Conservation (phyloP, 1,140 invertebrate genomes). For the Drosophila cardini region DNA sequence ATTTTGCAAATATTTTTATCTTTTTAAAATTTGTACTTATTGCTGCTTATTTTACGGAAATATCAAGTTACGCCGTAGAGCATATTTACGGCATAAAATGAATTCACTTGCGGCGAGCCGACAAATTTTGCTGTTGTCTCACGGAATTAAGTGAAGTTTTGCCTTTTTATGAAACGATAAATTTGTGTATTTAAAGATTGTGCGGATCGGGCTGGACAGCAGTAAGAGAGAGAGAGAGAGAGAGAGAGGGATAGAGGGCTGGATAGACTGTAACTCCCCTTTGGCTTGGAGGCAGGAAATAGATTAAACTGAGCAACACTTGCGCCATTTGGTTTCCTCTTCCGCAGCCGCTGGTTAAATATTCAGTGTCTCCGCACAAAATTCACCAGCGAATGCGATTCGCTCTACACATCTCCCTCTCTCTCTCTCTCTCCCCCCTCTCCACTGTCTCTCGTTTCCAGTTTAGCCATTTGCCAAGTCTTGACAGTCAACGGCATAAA, state of each 20-base stretch:
- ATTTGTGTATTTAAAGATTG: constrained; percentile 64
- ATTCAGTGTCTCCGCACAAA: constrained; percentile 56
- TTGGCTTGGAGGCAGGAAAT: constrained; percentile 55
- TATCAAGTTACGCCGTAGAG: constrained; percentile 38
- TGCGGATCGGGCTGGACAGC: constrained; percentile 34
- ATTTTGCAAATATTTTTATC: neutral
- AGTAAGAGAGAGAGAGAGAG: neutral
- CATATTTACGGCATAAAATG: constrained; percentile 45
- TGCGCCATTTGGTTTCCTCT: constrained; percentile 64
- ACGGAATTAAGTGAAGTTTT: constrained; percentile 66
- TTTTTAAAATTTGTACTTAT: constrained; percentile 10
- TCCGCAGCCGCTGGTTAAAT: constrained; percentile 67
- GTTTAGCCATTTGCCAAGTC: constrained; percentile 59
- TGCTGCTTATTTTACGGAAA: constrained; percentile 8
- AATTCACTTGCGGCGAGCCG: constrained; percentile 40
- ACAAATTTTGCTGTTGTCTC: constrained; percentile 56
- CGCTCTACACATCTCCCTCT: constrained; percentile 13
- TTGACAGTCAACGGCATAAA: constrained; percentile 76
- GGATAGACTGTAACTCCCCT: neutral
- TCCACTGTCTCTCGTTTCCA: neutral
- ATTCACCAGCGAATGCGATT: constrained; percentile 45
- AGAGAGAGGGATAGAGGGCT: neutral
- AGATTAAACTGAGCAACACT: constrained; percentile 76
- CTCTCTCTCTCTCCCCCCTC: neutral
- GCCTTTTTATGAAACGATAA: constrained; percentile 58